A percentile compares a stretch with the other conserved stretches of the same genome.
These are phyloP conservation scores for Nemotelus nigrinus DNA, from an alignment of 2,888 invertebrate species.

Conservation along the genomic window DNA sequence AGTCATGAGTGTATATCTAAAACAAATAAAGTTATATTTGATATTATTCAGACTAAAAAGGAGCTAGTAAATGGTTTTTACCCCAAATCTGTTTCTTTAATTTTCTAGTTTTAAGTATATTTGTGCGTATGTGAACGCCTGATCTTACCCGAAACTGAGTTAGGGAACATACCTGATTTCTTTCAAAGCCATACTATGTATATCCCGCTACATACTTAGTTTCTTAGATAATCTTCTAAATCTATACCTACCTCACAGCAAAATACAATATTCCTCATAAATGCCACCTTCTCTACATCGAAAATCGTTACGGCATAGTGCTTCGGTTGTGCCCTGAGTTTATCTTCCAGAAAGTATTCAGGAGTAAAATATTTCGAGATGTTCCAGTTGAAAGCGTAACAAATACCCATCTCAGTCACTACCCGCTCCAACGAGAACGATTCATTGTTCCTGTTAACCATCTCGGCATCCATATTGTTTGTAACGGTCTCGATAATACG, in stretches of 20 bases:
- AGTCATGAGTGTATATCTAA: constrained; percentile 52
- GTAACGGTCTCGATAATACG: constrained; percentile 43
- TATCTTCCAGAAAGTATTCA: constrained; percentile 38
- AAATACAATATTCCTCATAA: constrained; percentile 36
- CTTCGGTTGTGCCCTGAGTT: not conserved
- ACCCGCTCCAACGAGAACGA: constrained; percentile 53
- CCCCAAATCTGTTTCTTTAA: no score
- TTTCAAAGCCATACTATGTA: not conserved
- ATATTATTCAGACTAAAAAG: no score
- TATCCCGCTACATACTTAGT: not conserved
- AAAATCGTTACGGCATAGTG: constrained; percentile 46
- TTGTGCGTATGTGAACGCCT: no score
- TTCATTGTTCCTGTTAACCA: constrained; percentile 44
- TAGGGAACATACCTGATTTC: not conserved
- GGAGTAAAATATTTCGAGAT: constrained; percentile 51
- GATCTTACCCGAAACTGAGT: no score
- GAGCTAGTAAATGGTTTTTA: no score
- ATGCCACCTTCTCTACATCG: constrained; percentile 45
- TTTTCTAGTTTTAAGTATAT: no score
- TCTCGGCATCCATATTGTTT: constrained; percentile 35
- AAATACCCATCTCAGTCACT: constrained; percentile 58
- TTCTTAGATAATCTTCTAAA: not conserved
- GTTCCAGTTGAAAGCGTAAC: constrained; percentile 56
- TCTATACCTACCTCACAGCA: constrained; percentile 44
- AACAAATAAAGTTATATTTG: constrained; percentile 22